phyloP scores from a whole-genome alignment of 2,113 vertebrate genomes.

The Syngnathus floridae region DNA sequence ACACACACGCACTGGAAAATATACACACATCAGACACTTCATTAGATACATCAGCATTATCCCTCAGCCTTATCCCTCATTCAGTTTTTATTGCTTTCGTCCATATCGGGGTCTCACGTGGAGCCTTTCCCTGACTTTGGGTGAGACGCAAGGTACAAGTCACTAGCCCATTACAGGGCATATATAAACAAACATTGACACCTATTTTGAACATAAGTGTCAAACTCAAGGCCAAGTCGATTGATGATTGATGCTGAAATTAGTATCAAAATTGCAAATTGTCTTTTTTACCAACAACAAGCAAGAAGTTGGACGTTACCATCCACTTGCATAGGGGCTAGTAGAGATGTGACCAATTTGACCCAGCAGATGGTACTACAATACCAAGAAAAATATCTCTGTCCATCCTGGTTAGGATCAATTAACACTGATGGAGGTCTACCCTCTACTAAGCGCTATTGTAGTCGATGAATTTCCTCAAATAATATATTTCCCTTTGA shows the following conservation, averaged over 20 bases:
- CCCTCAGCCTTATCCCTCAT: neutral
- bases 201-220: neutral
- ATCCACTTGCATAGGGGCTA: no score
- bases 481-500: neutral
- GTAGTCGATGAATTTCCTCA: neutral
- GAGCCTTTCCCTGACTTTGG: neutral
- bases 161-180: neutral
- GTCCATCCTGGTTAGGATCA: no score
- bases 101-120: neutral
- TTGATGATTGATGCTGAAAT: no score
- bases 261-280: no score
- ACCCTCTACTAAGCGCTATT: neutral
- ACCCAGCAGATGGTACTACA: no score
- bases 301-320: no score
- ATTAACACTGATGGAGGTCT: neutral
- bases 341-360: no score
- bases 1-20: constrained; percentile 6
- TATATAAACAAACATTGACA: neutral
- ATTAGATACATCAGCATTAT: neutral
- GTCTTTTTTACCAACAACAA: no score
- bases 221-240: no score
- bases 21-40: neutral
- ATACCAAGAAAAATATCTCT: no score
- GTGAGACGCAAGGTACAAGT: neutral
- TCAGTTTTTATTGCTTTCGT: neutral